Base-by-base conservation (phyloP, 1,140 invertebrate genomes). In the Drosophila repleta region DNA sequence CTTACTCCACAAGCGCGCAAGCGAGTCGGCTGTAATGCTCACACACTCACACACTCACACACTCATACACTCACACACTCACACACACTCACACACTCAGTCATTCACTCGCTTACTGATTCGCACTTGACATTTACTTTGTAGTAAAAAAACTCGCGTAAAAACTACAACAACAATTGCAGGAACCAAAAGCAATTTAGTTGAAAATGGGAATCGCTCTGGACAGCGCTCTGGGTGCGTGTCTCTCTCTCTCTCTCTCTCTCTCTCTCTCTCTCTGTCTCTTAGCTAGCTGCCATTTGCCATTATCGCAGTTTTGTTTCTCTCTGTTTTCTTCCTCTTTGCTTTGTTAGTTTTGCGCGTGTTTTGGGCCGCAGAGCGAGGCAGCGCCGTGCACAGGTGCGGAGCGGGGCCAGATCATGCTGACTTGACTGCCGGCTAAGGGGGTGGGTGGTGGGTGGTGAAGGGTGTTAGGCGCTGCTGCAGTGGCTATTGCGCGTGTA, bases 41-140 rank as follows among this genome's bases (percentile, higher is more conserved):
- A 65, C 29, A 29, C 61, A 65, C 55, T 69, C 46, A 60, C 52
- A 63, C 63, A 72, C 43, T 66, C 71, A 55, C 60, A 62, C 63
- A 43, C 75, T 64, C 66, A 60, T 68, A 74, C 66, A 87, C 88
- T 87, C 83, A 76, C 83, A 87, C 83, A 1, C 43, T 15, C 61
- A 62, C 57, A 37, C 49, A 41, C 56, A 48, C 55, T 46, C 61
- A 67, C 21, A 51, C 61, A 65, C 55, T 69, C 46, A 60, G 57
- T 67, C 63, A 72, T 48, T 66, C 71, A 55, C 60, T 67, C 63
- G 46, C 75, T 64, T 69, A 60, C 73, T 77, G 70, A 87, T 87
- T 87, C 83, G 79, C 83, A 87, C 83, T 87, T 88, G 83, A 87
- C 83, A 87, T 87, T 87, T 88, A 88, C 83, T 88, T 87, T 79